Conservation (phyloP, 1,140 invertebrate species). For the Rhopalosiphum padi region DNA sequence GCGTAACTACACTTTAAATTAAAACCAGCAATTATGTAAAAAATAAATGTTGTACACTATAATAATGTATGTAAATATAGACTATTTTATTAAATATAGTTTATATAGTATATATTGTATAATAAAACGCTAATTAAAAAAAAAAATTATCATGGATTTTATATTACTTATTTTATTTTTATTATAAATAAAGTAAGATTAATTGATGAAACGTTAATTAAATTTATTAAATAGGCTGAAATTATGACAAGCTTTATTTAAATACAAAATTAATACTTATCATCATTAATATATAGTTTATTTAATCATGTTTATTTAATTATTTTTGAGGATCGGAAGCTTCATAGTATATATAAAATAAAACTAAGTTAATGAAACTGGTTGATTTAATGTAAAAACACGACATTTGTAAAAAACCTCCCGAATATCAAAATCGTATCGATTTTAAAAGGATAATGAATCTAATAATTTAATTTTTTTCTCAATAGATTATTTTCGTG, state of each 20-base stretch:
- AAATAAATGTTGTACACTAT: background rate
- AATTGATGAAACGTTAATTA: background rate
- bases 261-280: background rate
- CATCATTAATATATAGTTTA: background rate
- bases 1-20: background rate
- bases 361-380: too few species aligned
- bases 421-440: background rate
- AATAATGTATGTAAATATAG: background rate
- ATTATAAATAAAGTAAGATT: background rate
- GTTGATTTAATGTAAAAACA: background rate
- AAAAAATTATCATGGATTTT: background rate
- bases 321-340: background rate
- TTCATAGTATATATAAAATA: background rate
- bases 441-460: constrained; percentile 14
- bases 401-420: background rate
- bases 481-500: background rate
- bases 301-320: background rate
- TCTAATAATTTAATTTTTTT: constrained; percentile 35
- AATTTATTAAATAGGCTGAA: background rate
- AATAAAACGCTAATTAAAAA: background rate
- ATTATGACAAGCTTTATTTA: background rate
- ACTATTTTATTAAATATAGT: background rate
- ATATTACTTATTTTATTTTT: background rate
- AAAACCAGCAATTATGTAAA: background rate
- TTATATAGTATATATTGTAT: background rate